These are phyloP conservation scores for Paracentrotus lividus DNA, from an alignment of 53 echinoderm and acorn worm species.

Conservation along the genomic window DNA sequence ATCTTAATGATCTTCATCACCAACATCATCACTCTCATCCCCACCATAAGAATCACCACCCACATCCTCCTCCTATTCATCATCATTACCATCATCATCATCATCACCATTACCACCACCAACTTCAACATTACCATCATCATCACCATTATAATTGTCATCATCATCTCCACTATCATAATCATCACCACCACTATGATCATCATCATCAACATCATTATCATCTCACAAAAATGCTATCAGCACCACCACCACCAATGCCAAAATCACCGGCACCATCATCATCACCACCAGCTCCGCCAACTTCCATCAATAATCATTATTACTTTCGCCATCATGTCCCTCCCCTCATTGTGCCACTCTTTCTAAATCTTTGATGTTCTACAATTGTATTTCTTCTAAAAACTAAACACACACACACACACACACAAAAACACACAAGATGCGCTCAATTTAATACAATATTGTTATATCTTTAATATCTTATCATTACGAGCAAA, in stretches of 20 bases:
- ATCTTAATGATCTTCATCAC: background rate
- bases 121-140: slow-evolving; percentile 42
- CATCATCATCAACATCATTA: slow-evolving; percentile 47
- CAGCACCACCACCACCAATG: background rate
- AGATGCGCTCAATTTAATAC: background rate
- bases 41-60: background rate
- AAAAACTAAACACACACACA: too few relatives aligned
- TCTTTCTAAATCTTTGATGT: too few relatives aligned
- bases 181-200: slow-evolving; percentile 53
- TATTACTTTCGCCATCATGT: background rate
- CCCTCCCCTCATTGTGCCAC: too few relatives aligned
- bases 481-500: slow-evolving; percentile 46
- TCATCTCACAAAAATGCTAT: background rate
- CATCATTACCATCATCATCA: background rate
- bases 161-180: slow-evolving; percentile 55
- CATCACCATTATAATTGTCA: slow-evolving; percentile 35
- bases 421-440: background rate
- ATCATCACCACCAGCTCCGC: background rate
- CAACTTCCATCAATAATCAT: background rate
- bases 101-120: background rate
- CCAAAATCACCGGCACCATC: background rate
- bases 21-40: background rate
- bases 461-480: slow-evolving; percentile 57
- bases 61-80: background rate
- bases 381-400: too few relatives aligned